A percentile compares a stretch with the other conserved stretches of the same genome.
Conservation (phyloP, 2,113 vertebrate species). For the Gopherus evgoodei region DNA sequence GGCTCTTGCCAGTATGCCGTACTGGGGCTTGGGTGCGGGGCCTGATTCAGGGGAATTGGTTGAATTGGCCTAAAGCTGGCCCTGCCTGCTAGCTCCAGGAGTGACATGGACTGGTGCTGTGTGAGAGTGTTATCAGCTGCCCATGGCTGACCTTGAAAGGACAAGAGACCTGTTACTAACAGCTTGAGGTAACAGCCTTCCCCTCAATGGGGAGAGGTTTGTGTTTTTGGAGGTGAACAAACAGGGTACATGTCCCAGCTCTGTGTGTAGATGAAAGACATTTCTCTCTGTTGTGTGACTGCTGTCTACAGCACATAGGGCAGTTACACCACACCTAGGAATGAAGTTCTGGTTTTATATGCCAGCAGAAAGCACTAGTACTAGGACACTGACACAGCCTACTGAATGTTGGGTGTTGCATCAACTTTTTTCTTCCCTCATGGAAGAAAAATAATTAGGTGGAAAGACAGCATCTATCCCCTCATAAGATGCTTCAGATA, state of each 20-base stretch:
- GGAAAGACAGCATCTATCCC: neutral
- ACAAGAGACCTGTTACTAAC: neutral
- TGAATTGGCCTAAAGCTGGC: too few species aligned
- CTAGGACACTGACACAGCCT: neutral
- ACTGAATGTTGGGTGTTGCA: neutral
- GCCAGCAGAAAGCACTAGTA: neutral
- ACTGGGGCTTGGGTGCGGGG: too few species aligned
- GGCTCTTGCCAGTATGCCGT: too few species aligned
- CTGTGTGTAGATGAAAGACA: neutral
- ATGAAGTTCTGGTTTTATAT: neutral
- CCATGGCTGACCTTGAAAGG: neutral
- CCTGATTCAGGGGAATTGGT: too few species aligned
- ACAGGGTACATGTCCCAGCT: neutral
- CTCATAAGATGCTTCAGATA: neutral
- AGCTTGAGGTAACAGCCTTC: neutral
- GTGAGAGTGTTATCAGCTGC: neutral
- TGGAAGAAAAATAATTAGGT: neutral
- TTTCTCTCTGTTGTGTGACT: neutral
- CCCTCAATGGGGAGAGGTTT: neutral
- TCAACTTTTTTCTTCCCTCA: neutral
- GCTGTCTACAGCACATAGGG: neutral
- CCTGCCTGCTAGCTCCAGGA: neutral
- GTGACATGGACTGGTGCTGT: neutral
- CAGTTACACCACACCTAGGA: neutral
- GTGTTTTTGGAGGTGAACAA: neutral